Percentiles rank a stretch among this genome's conserved stretches.
phyloP scores from a whole-genome alignment of 1,140 invertebrate genomes.

The Daktulosphaira vitifoliae region DNA sequence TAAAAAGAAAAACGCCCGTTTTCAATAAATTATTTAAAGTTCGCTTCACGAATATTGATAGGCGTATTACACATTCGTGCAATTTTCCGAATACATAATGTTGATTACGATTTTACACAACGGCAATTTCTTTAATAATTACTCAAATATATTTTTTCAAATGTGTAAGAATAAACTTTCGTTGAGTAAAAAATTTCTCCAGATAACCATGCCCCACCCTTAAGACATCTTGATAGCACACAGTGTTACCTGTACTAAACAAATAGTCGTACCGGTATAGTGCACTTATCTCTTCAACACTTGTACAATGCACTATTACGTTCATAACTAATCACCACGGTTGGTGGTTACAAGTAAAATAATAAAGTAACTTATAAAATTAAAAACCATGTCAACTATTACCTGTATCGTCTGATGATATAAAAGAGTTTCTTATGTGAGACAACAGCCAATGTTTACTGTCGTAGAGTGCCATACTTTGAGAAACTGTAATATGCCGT shows the following conservation, averaged over 20 bases:
- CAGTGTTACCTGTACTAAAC: slow-evolving; percentile 23
- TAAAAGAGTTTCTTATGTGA: slow-evolving; percentile 87
- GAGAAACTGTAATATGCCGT: not conserved
- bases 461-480: slow-evolving; percentile 92
- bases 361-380: no score
- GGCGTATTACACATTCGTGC: no score
- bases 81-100: no score
- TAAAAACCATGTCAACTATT: slow-evolving; percentile 36
- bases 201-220: slow-evolving; percentile 33
- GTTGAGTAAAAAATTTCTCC: slow-evolving; percentile 32
- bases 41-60: no score
- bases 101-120: not conserved
- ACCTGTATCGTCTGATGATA: slow-evolving; percentile 90
- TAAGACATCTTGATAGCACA: slow-evolving; percentile 25
- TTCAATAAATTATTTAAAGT: not conserved
- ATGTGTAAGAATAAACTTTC: slow-evolving; percentile 27
- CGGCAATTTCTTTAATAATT: slow-evolving; percentile 15
- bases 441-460: slow-evolving; percentile 85
- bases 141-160: slow-evolving; percentile 1
- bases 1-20: not conserved
- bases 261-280: no score
- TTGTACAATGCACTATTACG: no score
- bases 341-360: no score
- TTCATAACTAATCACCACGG: no score
- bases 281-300: not conserved